A percentile compares a stretch with the other conserved stretches of the same genome.
phyloP scores from a whole-genome alignment of 2,113 vertebrate species.

The Cyprinodon brontotheroides region DNA sequence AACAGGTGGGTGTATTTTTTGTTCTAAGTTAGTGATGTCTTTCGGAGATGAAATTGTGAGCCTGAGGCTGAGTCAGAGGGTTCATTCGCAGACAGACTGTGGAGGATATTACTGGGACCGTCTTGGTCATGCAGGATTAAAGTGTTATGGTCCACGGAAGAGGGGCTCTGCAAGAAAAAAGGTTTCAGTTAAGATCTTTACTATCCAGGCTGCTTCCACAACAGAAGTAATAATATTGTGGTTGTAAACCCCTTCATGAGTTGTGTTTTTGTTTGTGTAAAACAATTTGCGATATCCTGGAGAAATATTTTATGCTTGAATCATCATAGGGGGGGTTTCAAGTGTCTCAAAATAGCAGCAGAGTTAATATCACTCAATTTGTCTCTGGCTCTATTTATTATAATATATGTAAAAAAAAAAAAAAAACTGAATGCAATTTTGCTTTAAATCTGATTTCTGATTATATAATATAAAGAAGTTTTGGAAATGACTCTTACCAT shows the following conservation, averaged over 20 bases:
- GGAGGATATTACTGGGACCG: constrained; percentile 44
- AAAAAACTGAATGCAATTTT: too few species aligned
- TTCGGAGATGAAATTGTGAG: constrained; percentile 40
- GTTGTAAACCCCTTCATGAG: neutral
- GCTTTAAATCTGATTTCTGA: too few species aligned
- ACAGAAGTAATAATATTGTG: neutral
- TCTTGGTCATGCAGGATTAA: constrained; percentile 25
- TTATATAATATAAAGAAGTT: too few species aligned
- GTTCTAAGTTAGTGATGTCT: constrained; percentile 21
- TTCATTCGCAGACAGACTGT: constrained; percentile 43
- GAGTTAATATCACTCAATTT: too few species aligned
- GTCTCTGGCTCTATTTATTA: too few species aligned
- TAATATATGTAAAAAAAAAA: too few species aligned
- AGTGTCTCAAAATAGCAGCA: too few species aligned
- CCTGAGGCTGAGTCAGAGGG: constrained; percentile 42
- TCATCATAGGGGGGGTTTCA: too few species aligned
- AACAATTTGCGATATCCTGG: neutral
- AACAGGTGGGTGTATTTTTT: constrained; percentile 49
- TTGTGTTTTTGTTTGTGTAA: neutral
- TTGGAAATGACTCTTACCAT: too few species aligned
- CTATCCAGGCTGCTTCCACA: neutral
- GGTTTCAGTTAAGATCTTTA: constrained; percentile 6
- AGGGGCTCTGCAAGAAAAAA: constrained; percentile 16
- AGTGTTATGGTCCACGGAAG: constrained; percentile 18
- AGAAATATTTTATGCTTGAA: neutral